Evolutionary conservation across 2,888 invertebrate genomes (phyloP).

Genomic region (Epirrhoe alternata): DNA sequence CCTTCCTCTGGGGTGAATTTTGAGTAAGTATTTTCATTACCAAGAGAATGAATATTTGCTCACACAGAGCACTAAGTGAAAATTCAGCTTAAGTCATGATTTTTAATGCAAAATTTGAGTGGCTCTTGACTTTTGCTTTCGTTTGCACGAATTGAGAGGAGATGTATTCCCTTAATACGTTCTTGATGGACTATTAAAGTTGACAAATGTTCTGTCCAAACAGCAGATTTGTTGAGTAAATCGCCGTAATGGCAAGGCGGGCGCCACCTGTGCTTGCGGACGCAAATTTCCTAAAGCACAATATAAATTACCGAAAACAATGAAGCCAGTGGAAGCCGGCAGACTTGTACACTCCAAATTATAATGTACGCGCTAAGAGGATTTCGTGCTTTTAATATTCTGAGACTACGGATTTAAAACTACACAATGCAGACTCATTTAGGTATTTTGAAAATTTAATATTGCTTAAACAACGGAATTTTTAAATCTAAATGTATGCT

Average conservation of each 20-base stretch:
- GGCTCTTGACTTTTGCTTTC: not conserved
- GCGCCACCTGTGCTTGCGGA: conserved; percentile 66
- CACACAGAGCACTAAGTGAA: not conserved
- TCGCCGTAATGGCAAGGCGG: conserved; percentile 70
- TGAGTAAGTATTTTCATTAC: not conserved
- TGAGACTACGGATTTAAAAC: conserved; percentile 21
- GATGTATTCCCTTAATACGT: not conserved
- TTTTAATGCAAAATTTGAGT: conserved; percentile 3
- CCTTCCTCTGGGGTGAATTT: not conserved
- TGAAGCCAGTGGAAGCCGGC: conserved; percentile 60
- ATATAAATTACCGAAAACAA: conserved; percentile 81
- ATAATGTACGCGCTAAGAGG: conserved; percentile 65
- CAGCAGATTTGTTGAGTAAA: conserved; percentile 63
- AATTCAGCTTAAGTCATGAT: conserved; percentile 1
- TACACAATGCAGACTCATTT: not conserved
- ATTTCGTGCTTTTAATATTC: conserved; percentile 59
- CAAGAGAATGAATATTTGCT: not conserved
- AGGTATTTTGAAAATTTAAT: not conserved
- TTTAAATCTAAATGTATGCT: not conserved
- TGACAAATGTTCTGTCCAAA: conserved; percentile 68
- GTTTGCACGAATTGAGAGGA: not conserved
- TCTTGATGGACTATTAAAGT: conserved; percentile 63
- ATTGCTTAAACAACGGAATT: not conserved
- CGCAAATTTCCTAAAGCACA: conserved; percentile 76
- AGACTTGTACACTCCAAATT: conserved; percentile 57